A percentile compares a stretch with the other conserved stretches of the same genome.
Evolutionary conservation across 2,113 vertebrate genomes (phyloP).

Genomic region (Nesogale talazaci): DNA sequence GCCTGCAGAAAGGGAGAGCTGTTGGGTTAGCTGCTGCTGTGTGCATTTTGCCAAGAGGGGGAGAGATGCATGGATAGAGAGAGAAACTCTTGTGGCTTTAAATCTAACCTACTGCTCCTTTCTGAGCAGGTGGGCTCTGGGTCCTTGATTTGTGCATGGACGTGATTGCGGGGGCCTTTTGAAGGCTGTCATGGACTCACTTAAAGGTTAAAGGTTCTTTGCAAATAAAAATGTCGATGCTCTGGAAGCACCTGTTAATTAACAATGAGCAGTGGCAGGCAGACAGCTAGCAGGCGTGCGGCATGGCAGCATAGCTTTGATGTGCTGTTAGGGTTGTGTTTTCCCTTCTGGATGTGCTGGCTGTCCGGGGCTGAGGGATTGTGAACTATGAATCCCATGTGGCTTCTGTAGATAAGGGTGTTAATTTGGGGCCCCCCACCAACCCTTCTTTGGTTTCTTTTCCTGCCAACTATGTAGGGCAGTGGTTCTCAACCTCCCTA

Average conservation of each 20-base stretch:
- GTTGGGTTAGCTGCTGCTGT: neutral
- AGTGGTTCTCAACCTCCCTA: too few species aligned
- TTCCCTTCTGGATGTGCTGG: conserved; percentile 38
- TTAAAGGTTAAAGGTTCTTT: conserved; percentile 51
- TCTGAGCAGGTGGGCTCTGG: conserved; percentile 1
- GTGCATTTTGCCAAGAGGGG: neutral
- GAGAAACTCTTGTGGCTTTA: neutral
- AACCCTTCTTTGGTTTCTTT: neutral
- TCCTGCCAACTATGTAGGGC: neutral
- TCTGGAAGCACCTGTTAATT: conserved; percentile 39
- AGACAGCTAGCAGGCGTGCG: neutral
- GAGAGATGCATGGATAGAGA: neutral
- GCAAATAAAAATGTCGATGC: conserved; percentile 58
- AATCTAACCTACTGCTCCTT: neutral
- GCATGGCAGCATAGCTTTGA: conserved; percentile 5
- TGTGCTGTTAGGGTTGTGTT: conserved; percentile 1
- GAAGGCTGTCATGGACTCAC: conserved; percentile 1
- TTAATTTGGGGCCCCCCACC: neutral
- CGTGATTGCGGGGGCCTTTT: conserved; percentile 45
- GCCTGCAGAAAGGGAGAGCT: neutral
- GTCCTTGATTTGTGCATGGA: conserved; percentile 6
- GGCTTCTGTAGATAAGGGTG: neutral
- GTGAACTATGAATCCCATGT: neutral
- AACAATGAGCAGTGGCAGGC: conserved; percentile 52
- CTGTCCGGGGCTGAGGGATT: neutral